Evolutionary conservation across 2,113 vertebrate genomes (phyloP).

Genomic region (Gymnarchus niloticus): DNA sequence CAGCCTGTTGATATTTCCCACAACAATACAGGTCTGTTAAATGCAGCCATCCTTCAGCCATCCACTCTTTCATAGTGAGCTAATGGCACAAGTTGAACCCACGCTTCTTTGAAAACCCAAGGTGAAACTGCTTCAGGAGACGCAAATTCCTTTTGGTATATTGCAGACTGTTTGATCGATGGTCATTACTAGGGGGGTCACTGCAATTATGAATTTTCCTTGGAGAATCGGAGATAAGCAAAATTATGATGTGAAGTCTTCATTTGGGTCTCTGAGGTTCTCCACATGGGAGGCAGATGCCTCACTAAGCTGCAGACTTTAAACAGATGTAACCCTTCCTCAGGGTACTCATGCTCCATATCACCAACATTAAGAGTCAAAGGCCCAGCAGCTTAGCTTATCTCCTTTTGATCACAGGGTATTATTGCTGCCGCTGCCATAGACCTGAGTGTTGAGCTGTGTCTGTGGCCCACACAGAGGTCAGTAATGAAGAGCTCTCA

Average conservation of each 20-base stretch:
- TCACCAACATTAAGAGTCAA: constrained; percentile 49
- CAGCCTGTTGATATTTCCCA: not conserved
- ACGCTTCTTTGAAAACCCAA: not conserved
- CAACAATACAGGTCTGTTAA: not conserved
- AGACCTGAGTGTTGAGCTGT: constrained; percentile 36
- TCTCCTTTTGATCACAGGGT: constrained; percentile 47
- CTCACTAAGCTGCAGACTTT: constrained; percentile 1
- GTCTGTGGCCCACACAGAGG: constrained; percentile 16
- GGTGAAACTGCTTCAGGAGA: not conserved
- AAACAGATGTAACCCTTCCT: constrained; percentile 28
- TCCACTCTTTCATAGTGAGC: not conserved
- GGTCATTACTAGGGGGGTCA: not conserved
- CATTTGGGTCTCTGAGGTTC: constrained; percentile 34
- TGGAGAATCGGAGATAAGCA: constrained; percentile 17
- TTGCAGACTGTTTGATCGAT: not conserved
- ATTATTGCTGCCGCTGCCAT: constrained; percentile 40
- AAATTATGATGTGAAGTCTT: constrained; percentile 39
- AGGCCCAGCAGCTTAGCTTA: constrained; percentile 46
- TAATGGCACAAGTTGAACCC: not conserved
- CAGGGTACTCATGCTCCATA: constrained; percentile 34
- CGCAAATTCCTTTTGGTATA: not conserved
- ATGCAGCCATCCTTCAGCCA: not conserved
- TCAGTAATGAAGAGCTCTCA: not conserved
- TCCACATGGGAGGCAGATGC: constrained; percentile 9
- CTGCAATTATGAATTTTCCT: not conserved